These are phyloP conservation scores for Lasiurus cinereus DNA, from an alignment of 2,113 vertebrate genomes.

Conservation along the genomic window DNA sequence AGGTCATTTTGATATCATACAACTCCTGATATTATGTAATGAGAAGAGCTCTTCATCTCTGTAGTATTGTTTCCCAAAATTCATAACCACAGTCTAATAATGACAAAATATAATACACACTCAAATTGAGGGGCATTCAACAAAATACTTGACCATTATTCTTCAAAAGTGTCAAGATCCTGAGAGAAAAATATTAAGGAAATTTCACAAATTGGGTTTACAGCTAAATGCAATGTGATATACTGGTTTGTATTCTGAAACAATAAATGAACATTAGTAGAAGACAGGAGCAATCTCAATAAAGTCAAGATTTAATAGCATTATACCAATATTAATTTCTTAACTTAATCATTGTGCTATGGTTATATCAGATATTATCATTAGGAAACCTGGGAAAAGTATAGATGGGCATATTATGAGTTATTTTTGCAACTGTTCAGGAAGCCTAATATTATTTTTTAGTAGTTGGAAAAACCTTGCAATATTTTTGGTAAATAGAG, in stretches of 20 bases:
- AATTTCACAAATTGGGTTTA: not conserved
- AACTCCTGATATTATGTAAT: not conserved
- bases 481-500: slow-evolving; percentile 35
- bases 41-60: not conserved
- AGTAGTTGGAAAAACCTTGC: slow-evolving; percentile 6
- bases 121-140: not conserved
- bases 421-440: slow-evolving; percentile 19
- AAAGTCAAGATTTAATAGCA: not conserved
- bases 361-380: not conserved
- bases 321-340: not conserved
- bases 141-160: not conserved
- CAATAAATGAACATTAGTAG: not conserved
- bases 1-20: not conserved
- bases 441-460: not conserved
- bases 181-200: not conserved
- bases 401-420: not conserved
- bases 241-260: not conserved
- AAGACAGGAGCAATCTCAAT: slow-evolving; percentile 4
- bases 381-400: slow-evolving; percentile 16
- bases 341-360: slow-evolving; percentile 4
- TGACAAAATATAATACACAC: slow-evolving; percentile 10
- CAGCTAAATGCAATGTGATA: not conserved
- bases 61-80: not conserved
- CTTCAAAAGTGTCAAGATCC: not conserved
- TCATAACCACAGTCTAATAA: not conserved